Evolutionary conservation across 2,888 invertebrate species (phyloP).

Genomic region (Ophion ventricosus): DNA sequence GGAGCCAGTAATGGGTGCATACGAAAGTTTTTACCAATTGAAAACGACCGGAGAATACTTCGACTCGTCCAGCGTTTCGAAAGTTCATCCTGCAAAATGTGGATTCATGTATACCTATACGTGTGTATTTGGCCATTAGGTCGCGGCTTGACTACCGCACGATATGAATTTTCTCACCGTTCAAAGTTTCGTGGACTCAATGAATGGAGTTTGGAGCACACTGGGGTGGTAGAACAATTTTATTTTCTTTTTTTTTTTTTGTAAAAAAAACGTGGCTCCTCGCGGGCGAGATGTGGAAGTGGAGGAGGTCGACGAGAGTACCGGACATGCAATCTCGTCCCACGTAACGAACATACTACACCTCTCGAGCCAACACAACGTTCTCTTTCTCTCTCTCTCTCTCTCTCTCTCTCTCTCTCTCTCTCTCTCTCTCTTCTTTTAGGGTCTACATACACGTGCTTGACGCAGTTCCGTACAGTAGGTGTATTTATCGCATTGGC

Average conservation of each 20-base stretch:
- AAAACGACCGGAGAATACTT: conserved; percentile 6
- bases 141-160: background rate
- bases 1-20: background rate
- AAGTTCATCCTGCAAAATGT: conserved; percentile 23
- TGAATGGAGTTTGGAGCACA: conserved; percentile 35
- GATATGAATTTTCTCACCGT: conserved; percentile 44
- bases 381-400: conserved; percentile 33
- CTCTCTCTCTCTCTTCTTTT: conserved; percentile 27
- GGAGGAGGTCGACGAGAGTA: conserved; percentile 43
- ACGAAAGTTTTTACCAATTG: background rate
- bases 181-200: conserved; percentile 44
- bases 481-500: conserved; percentile 65
- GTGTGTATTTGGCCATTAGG: background rate
- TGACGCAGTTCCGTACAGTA: conserved; percentile 54
- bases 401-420: conserved; percentile 13
- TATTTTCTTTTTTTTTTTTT: conserved; percentile 34
- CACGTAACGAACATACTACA: conserved; percentile 48
- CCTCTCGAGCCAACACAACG: conserved; percentile 59
- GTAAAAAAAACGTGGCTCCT: conserved; percentile 8
- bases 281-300: conserved; percentile 3
- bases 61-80: conserved; percentile 7
- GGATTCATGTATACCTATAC: background rate
- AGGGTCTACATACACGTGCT: conserved; percentile 27
- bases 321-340: conserved; percentile 65
- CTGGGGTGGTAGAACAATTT: background rate